These are phyloP conservation scores for Grantiella picta DNA, from an alignment of 2,113 vertebrate species.

Conservation along the genomic window DNA sequence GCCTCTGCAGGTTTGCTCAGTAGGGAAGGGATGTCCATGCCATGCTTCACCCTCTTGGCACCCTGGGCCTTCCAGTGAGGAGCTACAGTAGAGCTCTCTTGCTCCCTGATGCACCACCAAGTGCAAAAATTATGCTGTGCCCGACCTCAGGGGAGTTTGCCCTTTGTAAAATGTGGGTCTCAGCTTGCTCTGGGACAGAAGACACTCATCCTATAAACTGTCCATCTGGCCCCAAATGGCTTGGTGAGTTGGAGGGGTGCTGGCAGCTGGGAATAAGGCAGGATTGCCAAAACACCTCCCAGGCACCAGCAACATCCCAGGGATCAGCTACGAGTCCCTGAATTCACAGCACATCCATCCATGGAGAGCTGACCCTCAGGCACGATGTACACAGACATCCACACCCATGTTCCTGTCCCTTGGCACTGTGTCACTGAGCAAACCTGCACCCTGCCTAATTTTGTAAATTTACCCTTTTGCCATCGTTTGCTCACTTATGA, in stretches of 20 bases:
- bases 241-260: background rate
- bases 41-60: background rate
- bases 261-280: background rate
- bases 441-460: background rate
- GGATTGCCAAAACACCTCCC: background rate
- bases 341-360: background rate
- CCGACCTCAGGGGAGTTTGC: background rate
- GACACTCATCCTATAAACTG: rapidly evolving
- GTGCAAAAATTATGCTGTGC: background rate
- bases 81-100: background rate
- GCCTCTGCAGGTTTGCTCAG: background rate
- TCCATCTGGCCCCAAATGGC: background rate
- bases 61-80: background rate
- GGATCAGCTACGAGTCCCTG: rapidly evolving
- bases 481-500: background rate
- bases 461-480: background rate
- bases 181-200: background rate
- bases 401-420: background rate
- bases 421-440: background rate
- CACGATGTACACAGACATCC: background rate
- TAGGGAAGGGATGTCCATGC: background rate
- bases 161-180: background rate
- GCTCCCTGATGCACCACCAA: background rate
- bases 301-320: background rate
- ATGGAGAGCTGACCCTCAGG: background rate